Evolutionary conservation across 1,140 invertebrate genomes (phyloP), one percentile per base, ranked within the genome.

Genomic region (Caligus rogercresseyi): DNA sequence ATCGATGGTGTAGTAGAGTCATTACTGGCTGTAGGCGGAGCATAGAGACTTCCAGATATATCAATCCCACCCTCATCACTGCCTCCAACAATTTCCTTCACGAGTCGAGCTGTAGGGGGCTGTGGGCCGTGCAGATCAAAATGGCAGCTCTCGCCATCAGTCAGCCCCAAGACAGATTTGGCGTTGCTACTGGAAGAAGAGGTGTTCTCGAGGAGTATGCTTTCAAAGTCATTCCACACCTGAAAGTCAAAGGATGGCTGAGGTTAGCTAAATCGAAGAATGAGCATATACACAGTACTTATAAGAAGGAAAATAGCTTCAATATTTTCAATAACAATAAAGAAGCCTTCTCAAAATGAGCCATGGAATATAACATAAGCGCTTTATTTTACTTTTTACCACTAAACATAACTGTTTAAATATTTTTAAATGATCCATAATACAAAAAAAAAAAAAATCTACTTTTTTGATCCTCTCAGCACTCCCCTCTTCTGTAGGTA

Each of bases 221-320:
- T 56, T 21, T 56, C 54, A 25, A 56, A 56, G n/a, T 56, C 54
- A 21, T 56, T 20, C 54, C 54, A 56, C 24, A 56, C 54, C 54
- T 56, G 18, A 21, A 56, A 56, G 2, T 2, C 18, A 53, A 53
- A 7, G 11, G n/a, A n/a, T n/a, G n/a, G n/a, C n/a, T n/a, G n/a
- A n/a, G n/a, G n/a, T n/a, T n/a, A n/a, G n/a, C n/a, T n/a, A n/a
- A n/a, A n/a, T n/a, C n/a, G n/a, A n/a, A n/a, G n/a, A n/a, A n/a
- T n/a, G n/a, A n/a, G n/a, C n/a, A n/a, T n/a, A n/a, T n/a, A n/a
- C n/a, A n/a, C n/a, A n/a, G n/a, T n/a, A n/a, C n/a, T n/a, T n/a
- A n/a, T n/a, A n/a, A n/a, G n/a, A n/a, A n/a, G n/a, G n/a, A n/a
- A n/a, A n/a, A n/a, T n/a, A n/a, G n/a, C n/a, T n/a, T n/a, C n/a